These are phyloP conservation scores for Gobionotothen gibberifrons DNA, from an alignment of 2,797 vertebrate species.

Conservation along the genomic window DNA sequence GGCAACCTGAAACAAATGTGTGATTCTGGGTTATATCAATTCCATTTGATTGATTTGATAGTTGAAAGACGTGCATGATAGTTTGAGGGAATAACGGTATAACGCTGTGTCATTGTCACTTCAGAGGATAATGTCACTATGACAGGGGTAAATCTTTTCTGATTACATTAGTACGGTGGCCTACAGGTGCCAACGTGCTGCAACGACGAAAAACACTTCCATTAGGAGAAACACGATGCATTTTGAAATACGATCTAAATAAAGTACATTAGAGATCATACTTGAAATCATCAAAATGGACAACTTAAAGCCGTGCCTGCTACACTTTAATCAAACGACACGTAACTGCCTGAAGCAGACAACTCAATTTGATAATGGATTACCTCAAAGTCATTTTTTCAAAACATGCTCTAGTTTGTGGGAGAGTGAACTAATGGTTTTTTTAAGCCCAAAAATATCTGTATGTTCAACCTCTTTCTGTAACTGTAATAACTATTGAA, in stretches of 20 bases:
- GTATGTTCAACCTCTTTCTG: too few relatives aligned
- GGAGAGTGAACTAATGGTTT: not conserved
- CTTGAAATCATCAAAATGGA: not conserved
- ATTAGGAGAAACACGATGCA: too few relatives aligned
- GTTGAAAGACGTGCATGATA: not conserved
- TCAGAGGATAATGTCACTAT: not conserved
- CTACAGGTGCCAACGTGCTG: too few relatives aligned
- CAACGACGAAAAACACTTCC: too few relatives aligned
- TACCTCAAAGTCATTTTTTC: not conserved
- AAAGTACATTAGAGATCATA: too few relatives aligned
- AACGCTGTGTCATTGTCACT: slow-evolving; percentile 4
- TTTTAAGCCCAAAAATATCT: too few relatives aligned
- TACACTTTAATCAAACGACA: slow-evolving; percentile 4
- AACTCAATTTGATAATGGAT: not conserved
- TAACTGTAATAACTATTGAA: too few relatives aligned
- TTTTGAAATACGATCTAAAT: too few relatives aligned
- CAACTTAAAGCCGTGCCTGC: not conserved
- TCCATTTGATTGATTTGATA: too few relatives aligned
- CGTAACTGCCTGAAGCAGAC: not conserved
- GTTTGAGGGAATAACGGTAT: slow-evolving; percentile 1
- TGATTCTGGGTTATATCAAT: too few relatives aligned
- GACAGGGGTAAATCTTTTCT: not conserved
- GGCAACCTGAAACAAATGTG: too few relatives aligned
- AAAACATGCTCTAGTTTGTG: not conserved
- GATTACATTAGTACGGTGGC: not conserved